Evolutionary conservation across 1,140 invertebrate genomes (phyloP).

Genomic region (Drosophila rhopaloa): DNA sequence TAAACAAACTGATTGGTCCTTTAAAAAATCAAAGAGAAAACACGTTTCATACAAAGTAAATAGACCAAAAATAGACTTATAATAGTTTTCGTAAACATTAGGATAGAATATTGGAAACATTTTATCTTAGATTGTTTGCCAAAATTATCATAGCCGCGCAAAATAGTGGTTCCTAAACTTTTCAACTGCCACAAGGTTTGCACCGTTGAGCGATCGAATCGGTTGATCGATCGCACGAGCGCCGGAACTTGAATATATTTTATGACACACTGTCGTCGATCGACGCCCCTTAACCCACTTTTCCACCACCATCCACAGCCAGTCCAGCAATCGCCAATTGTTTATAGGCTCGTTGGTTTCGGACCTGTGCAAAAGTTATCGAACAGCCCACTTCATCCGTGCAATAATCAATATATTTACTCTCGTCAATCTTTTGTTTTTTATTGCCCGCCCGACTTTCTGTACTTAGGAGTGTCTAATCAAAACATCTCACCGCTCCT

Average conservation of each 20-base stretch:
- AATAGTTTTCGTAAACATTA: background rate
- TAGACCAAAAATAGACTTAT: too few species aligned
- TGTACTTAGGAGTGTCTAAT: slow-evolving; percentile 64
- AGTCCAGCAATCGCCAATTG: background rate
- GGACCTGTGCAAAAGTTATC: slow-evolving; percentile 53
- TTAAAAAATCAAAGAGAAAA: too few species aligned
- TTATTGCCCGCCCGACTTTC: slow-evolving; percentile 37
- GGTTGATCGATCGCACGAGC: slow-evolving; percentile 20
- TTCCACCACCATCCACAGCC: background rate
- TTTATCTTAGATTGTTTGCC: background rate
- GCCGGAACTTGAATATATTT: slow-evolving; percentile 20
- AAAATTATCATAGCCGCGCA: background rate
- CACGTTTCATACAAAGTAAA: too few species aligned
- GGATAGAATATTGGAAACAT: background rate
- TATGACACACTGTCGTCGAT: slow-evolving; percentile 23
- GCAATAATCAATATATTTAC: slow-evolving; percentile 50
- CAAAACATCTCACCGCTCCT: slow-evolving; percentile 40
- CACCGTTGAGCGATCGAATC: slow-evolving; percentile 1
- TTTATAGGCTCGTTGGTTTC: background rate
- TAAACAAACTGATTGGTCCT: too few species aligned
- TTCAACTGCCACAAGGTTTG: slow-evolving; percentile 29
- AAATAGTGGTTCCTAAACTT: slow-evolving; percentile 16
- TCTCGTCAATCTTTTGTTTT: slow-evolving; percentile 45
- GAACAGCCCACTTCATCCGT: slow-evolving; percentile 64
- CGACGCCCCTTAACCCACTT: slow-evolving; percentile 1